These are phyloP conservation scores for Drosophila anomalata DNA, from an alignment of 2,888 invertebrate genomes.

Conservation along the genomic window DNA sequence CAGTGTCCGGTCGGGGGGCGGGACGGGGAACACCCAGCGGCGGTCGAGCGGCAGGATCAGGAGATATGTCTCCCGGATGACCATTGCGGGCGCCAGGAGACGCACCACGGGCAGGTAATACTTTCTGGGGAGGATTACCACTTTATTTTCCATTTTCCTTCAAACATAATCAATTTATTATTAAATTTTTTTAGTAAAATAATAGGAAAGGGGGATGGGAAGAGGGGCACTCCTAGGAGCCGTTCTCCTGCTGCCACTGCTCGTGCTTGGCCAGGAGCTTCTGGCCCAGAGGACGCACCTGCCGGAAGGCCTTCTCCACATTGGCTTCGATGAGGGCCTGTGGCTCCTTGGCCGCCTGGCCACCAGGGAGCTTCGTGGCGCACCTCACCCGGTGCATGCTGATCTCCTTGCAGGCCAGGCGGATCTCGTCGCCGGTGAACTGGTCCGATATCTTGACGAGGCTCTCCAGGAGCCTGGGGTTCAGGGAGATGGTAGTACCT, in stretches of 20 bases:
- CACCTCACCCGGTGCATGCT: slow-evolving; percentile 91
- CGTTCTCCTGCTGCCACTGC: slow-evolving; percentile 88
- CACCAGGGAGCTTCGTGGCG: slow-evolving; percentile 34
- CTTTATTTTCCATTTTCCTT: neutral
- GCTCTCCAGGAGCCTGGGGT: slow-evolving; percentile 74
- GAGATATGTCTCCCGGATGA: slow-evolving; percentile 82
- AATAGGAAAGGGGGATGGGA: neutral
- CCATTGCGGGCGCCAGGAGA: slow-evolving; percentile 83
- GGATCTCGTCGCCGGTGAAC: slow-evolving; percentile 95
- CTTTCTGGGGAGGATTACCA: too few relatives aligned
- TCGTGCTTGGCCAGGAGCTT: slow-evolving; percentile 86
- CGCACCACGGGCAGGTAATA: slow-evolving; percentile 84
- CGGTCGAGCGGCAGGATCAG: slow-evolving; percentile 82
- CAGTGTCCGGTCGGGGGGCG: slow-evolving; percentile 69
- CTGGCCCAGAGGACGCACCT: slow-evolving; percentile 85
- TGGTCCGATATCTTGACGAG: slow-evolving; percentile 87
- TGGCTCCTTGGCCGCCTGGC: slow-evolving; percentile 33
- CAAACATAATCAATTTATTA: neutral
- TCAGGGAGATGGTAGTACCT: slow-evolving; percentile 60
- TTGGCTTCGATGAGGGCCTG: slow-evolving; percentile 30
- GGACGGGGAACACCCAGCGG: slow-evolving; percentile 23
- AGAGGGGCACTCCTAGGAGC: slow-evolving; percentile 72
- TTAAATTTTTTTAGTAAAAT: slow-evolving; percentile 2
- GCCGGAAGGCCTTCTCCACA: slow-evolving; percentile 76
- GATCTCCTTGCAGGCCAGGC: slow-evolving; percentile 94